These are phyloP conservation scores for Athalia rosae DNA, from an alignment of 2,888 invertebrate genomes.

Conservation along the genomic window DNA sequence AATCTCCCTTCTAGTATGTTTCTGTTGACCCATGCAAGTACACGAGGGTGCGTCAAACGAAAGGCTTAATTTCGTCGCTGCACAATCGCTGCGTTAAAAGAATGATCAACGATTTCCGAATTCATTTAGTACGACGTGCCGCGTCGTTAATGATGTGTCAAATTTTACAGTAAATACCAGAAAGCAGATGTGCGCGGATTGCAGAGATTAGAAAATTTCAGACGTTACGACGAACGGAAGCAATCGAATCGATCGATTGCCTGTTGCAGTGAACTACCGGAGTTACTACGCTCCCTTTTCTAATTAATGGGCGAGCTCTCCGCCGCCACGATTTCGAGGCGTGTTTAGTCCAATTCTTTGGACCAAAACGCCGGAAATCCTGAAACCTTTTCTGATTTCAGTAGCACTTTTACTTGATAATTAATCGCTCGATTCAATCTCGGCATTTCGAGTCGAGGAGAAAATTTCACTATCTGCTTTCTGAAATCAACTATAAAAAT, in stretches of 20 bases:
- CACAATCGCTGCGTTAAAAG: not conserved
- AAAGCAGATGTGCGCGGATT: not conserved
- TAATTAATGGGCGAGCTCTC: conserved; percentile 19
- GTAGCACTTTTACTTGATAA: too few species aligned
- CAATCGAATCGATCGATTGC: conserved; percentile 14
- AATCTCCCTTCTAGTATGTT: conserved; percentile 4
- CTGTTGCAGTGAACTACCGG: conserved; percentile 5
- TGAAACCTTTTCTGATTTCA: too few species aligned
- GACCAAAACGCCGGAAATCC: not conserved
- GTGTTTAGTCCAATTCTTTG: not conserved
- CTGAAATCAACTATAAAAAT: too few species aligned
- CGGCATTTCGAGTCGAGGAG: too few species aligned
- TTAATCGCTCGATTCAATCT: too few species aligned
- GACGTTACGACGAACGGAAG: conserved; percentile 15
- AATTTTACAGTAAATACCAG: conserved; percentile 2
- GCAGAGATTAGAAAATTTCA: conserved; percentile 6
- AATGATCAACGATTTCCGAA: not conserved
- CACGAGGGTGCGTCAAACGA: too few species aligned
- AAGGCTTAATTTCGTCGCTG: too few species aligned
- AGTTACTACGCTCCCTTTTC: conserved; percentile 18
- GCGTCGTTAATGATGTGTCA: not conserved
- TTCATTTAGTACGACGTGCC: not conserved
- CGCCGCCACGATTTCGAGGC: not conserved
- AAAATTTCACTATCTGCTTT: too few species aligned
- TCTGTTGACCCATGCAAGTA: conserved; percentile 3